Conservation (phyloP, 2,888 invertebrate genomes). For the Callinectes sapidus region DNA sequence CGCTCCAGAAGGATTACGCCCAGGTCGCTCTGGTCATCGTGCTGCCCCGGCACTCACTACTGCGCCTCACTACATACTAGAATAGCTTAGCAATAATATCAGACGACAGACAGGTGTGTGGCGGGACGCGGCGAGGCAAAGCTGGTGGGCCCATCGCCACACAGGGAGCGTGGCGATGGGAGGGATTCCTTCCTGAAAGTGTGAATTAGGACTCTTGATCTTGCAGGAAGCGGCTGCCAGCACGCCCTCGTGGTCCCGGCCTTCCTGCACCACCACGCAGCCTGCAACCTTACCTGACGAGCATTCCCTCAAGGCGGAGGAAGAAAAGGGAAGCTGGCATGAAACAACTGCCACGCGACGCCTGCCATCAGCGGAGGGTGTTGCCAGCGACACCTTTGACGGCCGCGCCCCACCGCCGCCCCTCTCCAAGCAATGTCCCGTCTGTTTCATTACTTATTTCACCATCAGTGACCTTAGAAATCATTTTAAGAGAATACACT, state of each 20-base stretch:
- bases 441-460: constrained; percentile 31
- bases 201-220: constrained; percentile 55
- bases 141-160: neutral
- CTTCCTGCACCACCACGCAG: neutral
- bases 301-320: neutral
- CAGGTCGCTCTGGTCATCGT: neutral
- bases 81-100: neutral
- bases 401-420: neutral
- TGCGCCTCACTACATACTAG: neutral
- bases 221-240: constrained; percentile 55
- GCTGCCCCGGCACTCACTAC: neutral
- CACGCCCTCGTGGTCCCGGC: constrained; percentile 7
- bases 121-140: neutral
- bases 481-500: constrained; percentile 52
- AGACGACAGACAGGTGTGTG: neutral
- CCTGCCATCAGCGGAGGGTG: neutral
- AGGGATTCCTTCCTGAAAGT: constrained; percentile 43
- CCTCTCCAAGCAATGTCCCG: constrained; percentile 41
- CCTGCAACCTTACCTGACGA: neutral
- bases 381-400: neutral
- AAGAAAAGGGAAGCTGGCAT: neutral
- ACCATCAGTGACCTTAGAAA: constrained; percentile 30
- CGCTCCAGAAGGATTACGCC: neutral
- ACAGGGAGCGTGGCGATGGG: neutral
- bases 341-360: neutral